phyloP scores from a whole-genome alignment of 1,140 invertebrate genomes.

The Platyscapa corneri region DNA sequence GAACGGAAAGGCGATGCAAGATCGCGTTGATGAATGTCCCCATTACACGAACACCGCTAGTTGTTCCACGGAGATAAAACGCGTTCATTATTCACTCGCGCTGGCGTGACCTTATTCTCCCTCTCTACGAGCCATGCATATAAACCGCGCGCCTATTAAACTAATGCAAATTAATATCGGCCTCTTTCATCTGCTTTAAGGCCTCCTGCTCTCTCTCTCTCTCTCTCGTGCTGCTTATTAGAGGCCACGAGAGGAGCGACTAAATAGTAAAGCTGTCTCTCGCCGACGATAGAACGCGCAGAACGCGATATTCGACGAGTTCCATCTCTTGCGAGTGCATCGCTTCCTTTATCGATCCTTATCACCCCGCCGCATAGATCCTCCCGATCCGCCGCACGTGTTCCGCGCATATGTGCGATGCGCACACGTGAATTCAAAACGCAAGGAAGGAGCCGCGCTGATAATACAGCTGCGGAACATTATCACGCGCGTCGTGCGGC shows the following conservation, averaged over 20 bases:
- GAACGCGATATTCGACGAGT: slow-evolving; percentile 32
- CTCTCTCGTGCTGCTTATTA: slow-evolving; percentile 33
- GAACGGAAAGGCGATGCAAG: slow-evolving; percentile 70
- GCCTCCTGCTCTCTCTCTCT: slow-evolving; percentile 53
- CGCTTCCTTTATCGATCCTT: slow-evolving; percentile 31
- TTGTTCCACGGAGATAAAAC: slow-evolving; percentile 73
- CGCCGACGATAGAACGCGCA: not conserved
- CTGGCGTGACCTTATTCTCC: slow-evolving; percentile 71
- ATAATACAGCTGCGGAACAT: not conserved
- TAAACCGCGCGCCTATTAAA: slow-evolving; percentile 61
- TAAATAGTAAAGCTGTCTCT: slow-evolving; percentile 35
- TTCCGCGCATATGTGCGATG: not conserved
- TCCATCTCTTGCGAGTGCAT: not conserved
- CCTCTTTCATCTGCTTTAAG: slow-evolving; percentile 61
- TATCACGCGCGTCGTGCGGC: not conserved
- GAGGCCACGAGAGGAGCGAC: not conserved
- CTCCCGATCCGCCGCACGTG: too few species aligned
- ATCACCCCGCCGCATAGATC: not conserved
- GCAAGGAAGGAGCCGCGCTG: not conserved
- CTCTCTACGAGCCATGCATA: slow-evolving; percentile 23
- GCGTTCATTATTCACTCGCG: slow-evolving; percentile 71
- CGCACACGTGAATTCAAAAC: not conserved
- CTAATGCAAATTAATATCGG: slow-evolving; percentile 71
- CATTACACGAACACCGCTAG: slow-evolving; percentile 73
- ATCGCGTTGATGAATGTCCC: slow-evolving; percentile 73